Evolutionary conservation across 2,888 invertebrate genomes (phyloP), one percentile per base, ranked within the genome.

Genomic region (Carcina quercana): DNA sequence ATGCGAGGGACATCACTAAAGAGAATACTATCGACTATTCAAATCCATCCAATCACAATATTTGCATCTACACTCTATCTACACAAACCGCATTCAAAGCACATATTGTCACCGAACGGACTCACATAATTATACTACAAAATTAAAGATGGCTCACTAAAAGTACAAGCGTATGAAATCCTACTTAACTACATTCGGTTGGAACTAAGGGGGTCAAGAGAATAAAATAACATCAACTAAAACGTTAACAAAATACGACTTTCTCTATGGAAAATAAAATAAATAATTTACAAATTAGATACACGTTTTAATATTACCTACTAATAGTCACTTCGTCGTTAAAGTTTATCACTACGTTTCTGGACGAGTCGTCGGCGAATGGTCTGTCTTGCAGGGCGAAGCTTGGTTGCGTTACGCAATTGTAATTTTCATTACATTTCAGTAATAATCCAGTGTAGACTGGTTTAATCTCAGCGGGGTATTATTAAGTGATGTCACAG

Each of bases 191-290:
- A 82, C 78, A 68, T 60, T 71, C 73, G 65, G 75, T 71, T 75
- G 75, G 75, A 75, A 72, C 79, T 78, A 76, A 50, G 54, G 59
- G 75, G 68, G 64, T 59, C 63, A 67, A 73, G 69, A 75, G 62
- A 71, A 73, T 72, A 69, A 62, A 63, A 62, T 76, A 82, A 78
- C 74, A 82, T 80, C 80, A 82, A 82, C 82, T 83, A 83, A 76
- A 83, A 82, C 82, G 79, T 83, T 82, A 83, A 83, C 80, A 83
- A 82, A 83, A 82, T 83, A 83, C 82, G 62, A 75, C 76, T 74
- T 82, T 82, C 76, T 82, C 82, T 82, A 82, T 82, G 70, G 78
- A 82, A 80, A 82, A 80, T 78, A 76, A 73, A 79, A 78, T 64
- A 66, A 66, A 64, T 80, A 82, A 83, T 82, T 79, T 82, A 82